phyloP scores from a whole-genome alignment of 2,113 vertebrate genomes.

The Sardina pilchardus region DNA sequence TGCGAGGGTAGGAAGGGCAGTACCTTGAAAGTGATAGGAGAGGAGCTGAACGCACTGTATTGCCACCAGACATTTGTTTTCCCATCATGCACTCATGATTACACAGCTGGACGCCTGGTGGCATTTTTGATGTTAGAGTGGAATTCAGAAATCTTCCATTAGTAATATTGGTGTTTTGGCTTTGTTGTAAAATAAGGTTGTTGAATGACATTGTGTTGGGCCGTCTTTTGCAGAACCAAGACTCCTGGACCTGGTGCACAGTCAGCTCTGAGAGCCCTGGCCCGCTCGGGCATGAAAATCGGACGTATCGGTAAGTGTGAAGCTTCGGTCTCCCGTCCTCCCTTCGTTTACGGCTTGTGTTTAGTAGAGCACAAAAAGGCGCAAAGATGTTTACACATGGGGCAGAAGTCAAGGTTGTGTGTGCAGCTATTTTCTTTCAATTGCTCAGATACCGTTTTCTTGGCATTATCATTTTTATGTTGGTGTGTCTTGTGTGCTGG shows the following conservation, averaged over 20 bases:
- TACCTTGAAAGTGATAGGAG: no score
- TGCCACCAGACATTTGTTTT: no score
- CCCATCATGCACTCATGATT: no score
- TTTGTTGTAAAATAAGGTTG: not conserved
- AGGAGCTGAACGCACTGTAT: no score
- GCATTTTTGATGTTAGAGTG: no score
- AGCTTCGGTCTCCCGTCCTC: not conserved
- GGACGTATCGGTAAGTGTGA: slow-evolving; percentile 86
- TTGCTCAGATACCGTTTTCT: not conserved
- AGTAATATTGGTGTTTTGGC: not conserved
- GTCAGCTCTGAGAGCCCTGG: slow-evolving; percentile 94
- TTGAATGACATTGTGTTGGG: not conserved
- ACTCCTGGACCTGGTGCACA: slow-evolving; percentile 97
- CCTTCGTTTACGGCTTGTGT: not conserved
- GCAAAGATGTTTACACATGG: not conserved
- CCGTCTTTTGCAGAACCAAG: slow-evolving; percentile 82
- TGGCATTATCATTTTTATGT: not conserved
- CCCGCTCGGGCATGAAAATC: slow-evolving; percentile 98
- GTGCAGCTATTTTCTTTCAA: not conserved
- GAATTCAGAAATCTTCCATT: not conserved
- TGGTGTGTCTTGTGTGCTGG: not conserved
- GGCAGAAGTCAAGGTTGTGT: not conserved
- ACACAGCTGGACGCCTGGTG: no score
- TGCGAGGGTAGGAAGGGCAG: no score
- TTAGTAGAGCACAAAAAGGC: not conserved